phyloP scores from a whole-genome alignment of 1,140 invertebrate species.

The Helicorthomorpha holstii region DNA sequence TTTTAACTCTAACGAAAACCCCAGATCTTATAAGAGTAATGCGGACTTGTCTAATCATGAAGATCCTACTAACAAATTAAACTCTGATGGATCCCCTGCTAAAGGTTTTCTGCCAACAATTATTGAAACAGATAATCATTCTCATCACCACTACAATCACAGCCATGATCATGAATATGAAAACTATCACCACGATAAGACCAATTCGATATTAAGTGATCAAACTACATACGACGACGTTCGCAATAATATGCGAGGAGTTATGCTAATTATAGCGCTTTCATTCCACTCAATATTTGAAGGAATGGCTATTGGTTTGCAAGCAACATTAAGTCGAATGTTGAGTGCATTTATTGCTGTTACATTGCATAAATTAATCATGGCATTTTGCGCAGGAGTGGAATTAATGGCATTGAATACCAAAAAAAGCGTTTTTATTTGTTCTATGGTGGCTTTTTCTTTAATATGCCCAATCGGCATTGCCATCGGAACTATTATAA shows the following conservation, averaged over 20 bases:
- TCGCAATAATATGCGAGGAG: conserved; percentile 42
- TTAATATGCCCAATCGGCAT: conserved; percentile 61
- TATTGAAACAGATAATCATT: too few relatives aligned
- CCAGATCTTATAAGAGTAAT: conserved; percentile 10
- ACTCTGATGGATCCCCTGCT: conserved; percentile 18
- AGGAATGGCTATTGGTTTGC: conserved; percentile 63
- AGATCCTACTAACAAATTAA: conserved; percentile 18
- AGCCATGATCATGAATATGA: too few relatives aligned
- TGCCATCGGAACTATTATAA: conserved; percentile 39
- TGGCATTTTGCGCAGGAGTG: conserved; percentile 69
- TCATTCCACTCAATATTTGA: conserved; percentile 84
- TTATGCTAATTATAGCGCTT: conserved; percentile 66
- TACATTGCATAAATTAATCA: conserved; percentile 72
- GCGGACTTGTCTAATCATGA: too few relatives aligned
- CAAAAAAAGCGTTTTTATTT: conserved; percentile 27
- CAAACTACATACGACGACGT: conserved; percentile 11
- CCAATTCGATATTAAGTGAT: too few relatives aligned
- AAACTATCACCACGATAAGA: too few relatives aligned
- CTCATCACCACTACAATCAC: too few relatives aligned
- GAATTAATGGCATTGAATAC: conserved; percentile 40
- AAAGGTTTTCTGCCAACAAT: too few relatives aligned
- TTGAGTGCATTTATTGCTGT: conserved; percentile 68
- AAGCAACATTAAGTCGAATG: conserved; percentile 41
- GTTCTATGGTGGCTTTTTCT: conserved; percentile 57
- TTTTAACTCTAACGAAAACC: background rate